Evolutionary conservation across 2,888 invertebrate species (phyloP), one percentile per base, ranked within the genome.

Genomic region (Conistra vaccinii): DNA sequence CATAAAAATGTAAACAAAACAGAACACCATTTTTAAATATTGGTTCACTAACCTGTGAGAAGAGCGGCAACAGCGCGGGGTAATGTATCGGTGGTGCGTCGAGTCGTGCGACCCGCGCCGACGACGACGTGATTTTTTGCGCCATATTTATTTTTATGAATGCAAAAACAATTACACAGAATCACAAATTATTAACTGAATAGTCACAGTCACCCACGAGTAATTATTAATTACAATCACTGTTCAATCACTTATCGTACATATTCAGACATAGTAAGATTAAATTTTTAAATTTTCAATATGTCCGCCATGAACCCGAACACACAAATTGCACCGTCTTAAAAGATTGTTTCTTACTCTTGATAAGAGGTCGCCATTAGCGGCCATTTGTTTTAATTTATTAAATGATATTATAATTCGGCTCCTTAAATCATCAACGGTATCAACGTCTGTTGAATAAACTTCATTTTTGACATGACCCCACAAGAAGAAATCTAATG

Each of bases 361-460:
- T 45, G 32, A 29, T 10, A 69, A 68, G 9, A 60, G 45, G 68
- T 60, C 68, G 0, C 32, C 29, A 60, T 45, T 69, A 0, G 68
- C 58, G 23, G 58, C 68, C 61, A 69, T 69, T 0, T 58, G 2
- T 45, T 69, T 69, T 12, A 69, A 61, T 60, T 62, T 26, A 63
- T 69, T 63, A 51, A 69, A 62, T 35, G 35, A 62, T 48, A 48
- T 5, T 0, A 58, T 23, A n/a, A 29, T 58, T 17, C 68, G 23
- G 23, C 23, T 5, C 32, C 23, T 69, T 32, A 48, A 63, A 3
- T 63, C 51, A 2, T 63, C 48, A 6, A 69, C 58, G 0, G 42
- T 32, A 17, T 45, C 20, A 69, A 61, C 45, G 1, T 3, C 48
- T 61, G 69, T 61, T 69, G 69, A 20, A 29, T 61, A 69, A 0